A percentile compares a stretch with the other conserved stretches of the same genome.
Evolutionary conservation across 1,140 invertebrate genomes (phyloP).

Genomic region (Bombus huntii): DNA sequence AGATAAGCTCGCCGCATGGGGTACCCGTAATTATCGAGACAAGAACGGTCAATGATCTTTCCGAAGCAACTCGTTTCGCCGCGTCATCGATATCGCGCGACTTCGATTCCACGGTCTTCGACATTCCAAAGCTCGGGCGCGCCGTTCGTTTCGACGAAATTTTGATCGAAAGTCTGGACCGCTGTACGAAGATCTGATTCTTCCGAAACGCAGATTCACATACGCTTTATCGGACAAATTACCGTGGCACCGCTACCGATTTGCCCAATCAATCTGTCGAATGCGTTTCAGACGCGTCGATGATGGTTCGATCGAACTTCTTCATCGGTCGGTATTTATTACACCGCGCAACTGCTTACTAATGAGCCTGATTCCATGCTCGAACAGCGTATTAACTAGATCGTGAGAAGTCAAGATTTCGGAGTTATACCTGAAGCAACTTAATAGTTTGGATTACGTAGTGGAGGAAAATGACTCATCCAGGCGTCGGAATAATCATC

Average conservation of each 20-base stretch:
- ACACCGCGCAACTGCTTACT: constrained; percentile 1
- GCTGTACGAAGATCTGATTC: neutral
- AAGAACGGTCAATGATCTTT: constrained; percentile 71
- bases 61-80: constrained; percentile 61
- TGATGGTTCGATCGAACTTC: constrained; percentile 18
- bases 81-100: constrained; percentile 63
- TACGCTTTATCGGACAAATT: neutral
- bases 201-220: neutral
- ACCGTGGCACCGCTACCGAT: neutral
- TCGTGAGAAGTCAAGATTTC: neutral
- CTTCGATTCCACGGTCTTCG: constrained; percentile 16
- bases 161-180: too few relatives aligned
- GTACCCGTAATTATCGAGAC: constrained; percentile 73
- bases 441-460: too few relatives aligned
- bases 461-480: neutral
- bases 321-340: constrained; percentile 21
- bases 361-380: neutral
- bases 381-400: neutral
- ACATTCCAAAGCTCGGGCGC: neutral
- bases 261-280: neutral
- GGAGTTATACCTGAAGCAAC: neutral
- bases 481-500: neutral
- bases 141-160: neutral
- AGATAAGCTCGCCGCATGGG: constrained; percentile 73
- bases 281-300: neutral